Conservation (phyloP, 2,797 vertebrate species). For the Alauda arvensis region DNA sequence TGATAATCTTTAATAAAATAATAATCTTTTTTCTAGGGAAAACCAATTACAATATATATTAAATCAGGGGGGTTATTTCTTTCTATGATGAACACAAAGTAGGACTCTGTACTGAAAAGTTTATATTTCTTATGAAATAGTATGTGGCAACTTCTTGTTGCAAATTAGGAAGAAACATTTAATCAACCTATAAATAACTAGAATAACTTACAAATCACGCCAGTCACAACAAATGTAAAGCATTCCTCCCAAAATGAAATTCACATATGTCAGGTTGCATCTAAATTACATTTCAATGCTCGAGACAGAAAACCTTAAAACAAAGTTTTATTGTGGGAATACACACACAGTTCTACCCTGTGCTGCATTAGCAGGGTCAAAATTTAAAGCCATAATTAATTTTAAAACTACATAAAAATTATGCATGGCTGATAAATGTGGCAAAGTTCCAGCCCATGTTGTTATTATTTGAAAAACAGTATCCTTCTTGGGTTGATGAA, state of each 20-base stretch:
- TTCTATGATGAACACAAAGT: neutral
- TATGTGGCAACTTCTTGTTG: neutral
- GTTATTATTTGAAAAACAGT: neutral
- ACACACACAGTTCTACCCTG: neutral
- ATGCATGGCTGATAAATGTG: neutral
- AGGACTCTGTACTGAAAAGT: neutral
- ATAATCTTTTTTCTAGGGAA: neutral
- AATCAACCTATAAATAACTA: neutral
- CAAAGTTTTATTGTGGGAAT: neutral
- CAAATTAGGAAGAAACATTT: neutral
- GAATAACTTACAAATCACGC: neutral
- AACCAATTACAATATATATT: neutral
- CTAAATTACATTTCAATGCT: neutral
- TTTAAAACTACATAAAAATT: neutral
- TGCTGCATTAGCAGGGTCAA: neutral
- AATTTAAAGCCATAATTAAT: neutral
- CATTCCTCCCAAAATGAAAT: neutral
- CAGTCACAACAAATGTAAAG: neutral
- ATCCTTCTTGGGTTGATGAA: neutral
- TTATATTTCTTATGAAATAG: neutral
- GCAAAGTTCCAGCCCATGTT: neutral
- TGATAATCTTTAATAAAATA: neutral
- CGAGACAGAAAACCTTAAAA: neutral
- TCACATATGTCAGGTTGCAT: neutral
- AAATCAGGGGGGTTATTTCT: neutral